Evolutionary conservation across 2,888 invertebrate species (phyloP).

Genomic region (Melinaea marsaeus): DNA sequence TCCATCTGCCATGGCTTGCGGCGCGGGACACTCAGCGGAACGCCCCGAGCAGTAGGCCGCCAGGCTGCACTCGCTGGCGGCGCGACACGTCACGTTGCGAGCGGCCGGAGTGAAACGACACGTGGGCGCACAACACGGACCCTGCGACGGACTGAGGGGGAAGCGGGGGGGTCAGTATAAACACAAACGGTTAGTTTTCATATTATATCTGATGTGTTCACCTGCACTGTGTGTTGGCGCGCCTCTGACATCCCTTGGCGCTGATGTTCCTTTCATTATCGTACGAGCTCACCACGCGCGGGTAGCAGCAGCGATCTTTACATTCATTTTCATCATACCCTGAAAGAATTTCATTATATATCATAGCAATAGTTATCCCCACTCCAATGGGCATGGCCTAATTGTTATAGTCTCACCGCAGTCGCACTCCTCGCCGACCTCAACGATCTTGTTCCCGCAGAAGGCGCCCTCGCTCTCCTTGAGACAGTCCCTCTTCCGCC

Average conservation of each 20-base stretch:
- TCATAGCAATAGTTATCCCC: not conserved
- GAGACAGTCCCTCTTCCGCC: slow-evolving; percentile 95
- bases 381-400: not conserved
- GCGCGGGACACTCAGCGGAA: slow-evolving; percentile 91
- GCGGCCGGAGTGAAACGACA: slow-evolving; percentile 86
- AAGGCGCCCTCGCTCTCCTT: slow-evolving; percentile 93
- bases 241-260: slow-evolving; percentile 89
- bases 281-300: slow-evolving; percentile 83
- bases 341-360: slow-evolving; percentile 30
- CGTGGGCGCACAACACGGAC: slow-evolving; percentile 93
- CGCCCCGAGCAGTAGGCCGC: slow-evolving; percentile 91
- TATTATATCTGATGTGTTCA: slow-evolving; percentile 39
- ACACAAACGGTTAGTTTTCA: not conserved
- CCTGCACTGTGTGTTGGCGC: slow-evolving; percentile 89
- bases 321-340: slow-evolving; percentile 95
- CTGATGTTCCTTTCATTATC: slow-evolving; percentile 83
- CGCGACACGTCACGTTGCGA: slow-evolving; percentile 84
- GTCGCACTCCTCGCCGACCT: slow-evolving; percentile 98
- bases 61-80: slow-evolving; percentile 93
- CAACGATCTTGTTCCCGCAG: slow-evolving; percentile 99
- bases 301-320: slow-evolving; percentile 95
- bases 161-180: not conserved
- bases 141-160: slow-evolving; percentile 91
- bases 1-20: slow-evolving; percentile 88
- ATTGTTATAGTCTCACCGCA: slow-evolving; percentile 77